Evolutionary conservation across 2,888 invertebrate species (phyloP).

Genomic region (Ashinkailepas kermadecensis): DNA sequence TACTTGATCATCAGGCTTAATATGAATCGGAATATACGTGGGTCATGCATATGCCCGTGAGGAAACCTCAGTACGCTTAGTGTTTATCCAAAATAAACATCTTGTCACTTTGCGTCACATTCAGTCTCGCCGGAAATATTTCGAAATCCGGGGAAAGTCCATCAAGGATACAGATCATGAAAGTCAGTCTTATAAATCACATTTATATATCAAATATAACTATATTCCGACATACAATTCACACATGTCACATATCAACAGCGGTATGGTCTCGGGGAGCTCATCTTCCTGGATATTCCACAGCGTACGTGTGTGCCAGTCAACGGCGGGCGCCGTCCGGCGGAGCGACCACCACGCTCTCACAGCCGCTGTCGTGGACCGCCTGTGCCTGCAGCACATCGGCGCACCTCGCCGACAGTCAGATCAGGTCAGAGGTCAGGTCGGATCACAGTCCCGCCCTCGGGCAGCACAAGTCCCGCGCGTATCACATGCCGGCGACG

Average conservation of each 20-base stretch:
- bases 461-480: not conserved
- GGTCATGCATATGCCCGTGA: too few species aligned
- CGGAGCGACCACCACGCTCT: not conserved
- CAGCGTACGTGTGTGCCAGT: not conserved
- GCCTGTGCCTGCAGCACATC: not conserved
- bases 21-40: too few species aligned
- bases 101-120: too few species aligned
- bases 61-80: too few species aligned
- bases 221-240: not conserved
- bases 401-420: not conserved
- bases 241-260: not conserved
- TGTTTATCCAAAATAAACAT: too few species aligned
- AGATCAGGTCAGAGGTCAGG: not conserved
- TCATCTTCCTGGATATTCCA: not conserved
- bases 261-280: not conserved
- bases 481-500: not conserved
- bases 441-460: not conserved
- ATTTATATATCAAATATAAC: slow-evolving; percentile 1
- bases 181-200: not conserved
- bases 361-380: not conserved
- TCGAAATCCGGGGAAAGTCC: too few species aligned
- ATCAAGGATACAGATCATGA: too few species aligned
- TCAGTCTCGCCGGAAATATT: too few species aligned
- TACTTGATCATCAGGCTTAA: too few species aligned
- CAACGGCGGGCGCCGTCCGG: not conserved